Evolutionary conservation across 2,888 invertebrate species (phyloP), one percentile per base, ranked within the genome.

Genomic region (Conomelus anceps): DNA sequence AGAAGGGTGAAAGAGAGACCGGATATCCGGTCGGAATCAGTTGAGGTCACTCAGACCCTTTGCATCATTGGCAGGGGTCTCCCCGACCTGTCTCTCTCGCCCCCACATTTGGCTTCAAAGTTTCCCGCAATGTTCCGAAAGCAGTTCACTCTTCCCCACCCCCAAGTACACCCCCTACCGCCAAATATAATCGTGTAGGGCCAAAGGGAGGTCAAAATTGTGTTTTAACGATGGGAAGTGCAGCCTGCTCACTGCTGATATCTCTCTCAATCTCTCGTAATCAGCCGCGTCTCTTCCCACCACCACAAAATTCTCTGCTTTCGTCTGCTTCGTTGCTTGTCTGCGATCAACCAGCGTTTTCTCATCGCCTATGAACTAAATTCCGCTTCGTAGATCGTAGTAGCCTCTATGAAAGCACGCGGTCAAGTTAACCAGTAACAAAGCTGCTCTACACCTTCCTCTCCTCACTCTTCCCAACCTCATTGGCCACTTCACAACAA

Each of bases 151-250:
- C 63, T n/a, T 63, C 7, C 63, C n/a, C 63, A 3, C n/a, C n/a
- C 13, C 34, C 13, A 13, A 17, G 4, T 4, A 4, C 26, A 26
- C 13, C 13, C 1, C 13, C 17, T 34, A 17, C n/a, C n/a, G n/a
- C 34, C n/a, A n/a, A 63, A n/a, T 63, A n/a, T 63, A 63, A 63
- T 63, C 63, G 63, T 63, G 63, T 63, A n/a, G 13, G 63, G n/a
- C n/a, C 63, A 63, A 63, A 86, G 86, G 24, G 24, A 29, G 24
- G 23, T 86, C 24, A 24, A 86, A 86, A 86, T 86, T 24, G 86
- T 86, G 86, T 86, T 86, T 86, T 86, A 86, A 86, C 86, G 86
- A 29, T 86, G 86, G 86, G 86, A 86, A 86, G 86, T 29, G n/a
- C 86, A 86, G 86, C 17, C 86, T 86, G 86, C 24, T 22, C 86